A percentile compares a stretch with the other conserved stretches of the same genome.
Evolutionary conservation across 2,797 vertebrate species (phyloP).

Genomic region (Oophaga sylvatica): DNA sequence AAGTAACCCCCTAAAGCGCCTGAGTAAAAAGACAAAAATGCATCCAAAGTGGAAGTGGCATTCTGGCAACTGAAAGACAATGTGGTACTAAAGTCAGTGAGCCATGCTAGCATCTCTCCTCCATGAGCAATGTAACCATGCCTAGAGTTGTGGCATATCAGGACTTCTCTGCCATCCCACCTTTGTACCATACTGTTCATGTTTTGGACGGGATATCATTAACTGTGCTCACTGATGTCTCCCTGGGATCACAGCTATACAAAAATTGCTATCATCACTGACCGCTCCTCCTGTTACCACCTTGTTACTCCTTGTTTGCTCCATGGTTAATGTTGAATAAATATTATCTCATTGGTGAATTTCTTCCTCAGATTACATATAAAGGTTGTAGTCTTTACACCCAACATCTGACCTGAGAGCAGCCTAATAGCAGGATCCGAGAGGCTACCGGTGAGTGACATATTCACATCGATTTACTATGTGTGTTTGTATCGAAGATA

Average conservation of each 20-base stretch:
- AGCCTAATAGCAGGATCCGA: background rate
- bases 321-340: slow-evolving; percentile 19
- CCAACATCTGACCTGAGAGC: slow-evolving; percentile 1
- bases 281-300: background rate
- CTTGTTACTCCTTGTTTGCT: background rate
- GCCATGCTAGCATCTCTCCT: too few relatives aligned
- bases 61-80: too few relatives aligned
- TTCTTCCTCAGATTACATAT: slow-evolving; percentile 21
- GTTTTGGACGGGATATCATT: background rate
- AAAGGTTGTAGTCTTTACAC: slow-evolving; percentile 1
- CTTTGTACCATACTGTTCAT: background rate
- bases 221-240: background rate
- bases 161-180: too few relatives aligned
- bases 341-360: slow-evolving; percentile 40
- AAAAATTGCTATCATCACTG: background rate
- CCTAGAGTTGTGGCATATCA: too few relatives aligned
- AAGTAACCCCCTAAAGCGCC: too few relatives aligned
- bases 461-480: background rate
- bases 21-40: too few relatives aligned
- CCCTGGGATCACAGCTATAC: background rate
- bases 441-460: slow-evolving; percentile 28
- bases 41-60: too few relatives aligned
- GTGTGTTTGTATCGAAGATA: background rate
- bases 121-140: too few relatives aligned
- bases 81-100: too few relatives aligned